Evolutionary conservation across 2,797 vertebrate genomes (phyloP).

Genomic region (Sebastes kiyomatsui): DNA sequence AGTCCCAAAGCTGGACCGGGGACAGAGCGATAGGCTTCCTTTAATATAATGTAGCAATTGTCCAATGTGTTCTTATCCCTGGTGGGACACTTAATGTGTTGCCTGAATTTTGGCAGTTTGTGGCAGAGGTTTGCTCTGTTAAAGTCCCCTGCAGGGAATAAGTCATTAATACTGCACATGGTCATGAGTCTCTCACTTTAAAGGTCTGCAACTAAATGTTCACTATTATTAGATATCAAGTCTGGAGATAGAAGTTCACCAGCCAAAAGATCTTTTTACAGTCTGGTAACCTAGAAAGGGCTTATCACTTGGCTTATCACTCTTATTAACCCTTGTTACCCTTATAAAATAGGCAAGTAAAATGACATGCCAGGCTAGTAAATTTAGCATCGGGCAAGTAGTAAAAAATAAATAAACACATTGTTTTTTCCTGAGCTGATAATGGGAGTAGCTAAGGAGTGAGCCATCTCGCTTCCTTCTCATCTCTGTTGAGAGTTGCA

Average conservation of each 20-base stretch:
- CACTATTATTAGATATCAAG: neutral
- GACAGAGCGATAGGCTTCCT: neutral
- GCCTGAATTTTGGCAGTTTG: neutral
- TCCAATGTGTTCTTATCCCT: neutral
- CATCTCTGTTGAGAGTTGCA: too few relatives aligned
- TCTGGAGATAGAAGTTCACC: neutral
- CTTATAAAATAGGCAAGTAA: neutral
- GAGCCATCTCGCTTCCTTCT: too few relatives aligned
- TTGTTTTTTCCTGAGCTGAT: too few relatives aligned
- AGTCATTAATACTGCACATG: slow-evolving; percentile 21
- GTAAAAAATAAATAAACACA: too few relatives aligned
- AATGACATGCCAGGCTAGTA: too few relatives aligned
- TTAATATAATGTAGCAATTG: neutral
- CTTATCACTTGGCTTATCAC: too few relatives aligned
- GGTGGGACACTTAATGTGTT: neutral
- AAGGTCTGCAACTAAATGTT: slow-evolving; percentile 31
- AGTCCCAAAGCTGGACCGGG: neutral
- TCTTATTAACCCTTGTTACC: too few relatives aligned
- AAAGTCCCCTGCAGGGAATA: neutral
- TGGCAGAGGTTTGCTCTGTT: neutral
- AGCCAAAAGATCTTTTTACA: too few relatives aligned
- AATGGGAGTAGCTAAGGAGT: too few relatives aligned
- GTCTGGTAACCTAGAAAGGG: too few relatives aligned
- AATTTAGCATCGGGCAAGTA: too few relatives aligned
- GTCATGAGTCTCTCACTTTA: slow-evolving; percentile 27